These are phyloP conservation scores for Idris sp. DNA, from an alignment of 1,140 invertebrate genomes.

Conservation along the genomic window DNA sequence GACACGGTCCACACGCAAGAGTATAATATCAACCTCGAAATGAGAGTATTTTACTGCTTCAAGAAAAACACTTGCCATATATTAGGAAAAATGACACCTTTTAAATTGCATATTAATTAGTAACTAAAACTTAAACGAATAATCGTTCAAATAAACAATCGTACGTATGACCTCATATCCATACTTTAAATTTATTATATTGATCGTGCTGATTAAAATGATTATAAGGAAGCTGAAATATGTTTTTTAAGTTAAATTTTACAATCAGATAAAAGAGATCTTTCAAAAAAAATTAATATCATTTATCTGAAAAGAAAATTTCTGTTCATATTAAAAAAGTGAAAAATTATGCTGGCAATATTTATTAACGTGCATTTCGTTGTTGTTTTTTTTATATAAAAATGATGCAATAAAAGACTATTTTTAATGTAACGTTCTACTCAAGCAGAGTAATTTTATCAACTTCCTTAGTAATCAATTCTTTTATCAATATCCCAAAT, in stretches of 20 bases:
- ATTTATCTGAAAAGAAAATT: too few relatives aligned
- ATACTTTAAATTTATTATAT: constrained; percentile 9
- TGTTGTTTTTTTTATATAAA: too few relatives aligned
- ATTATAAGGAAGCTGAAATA: constrained; percentile 20
- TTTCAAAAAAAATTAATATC: too few relatives aligned
- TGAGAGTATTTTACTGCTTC: constrained; percentile 14
- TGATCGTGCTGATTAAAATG: constrained; percentile 1
- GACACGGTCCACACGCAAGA: background rate
- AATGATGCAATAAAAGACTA: too few relatives aligned
- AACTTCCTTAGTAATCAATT: constrained; percentile 19
- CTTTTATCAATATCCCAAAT: constrained; percentile 11
- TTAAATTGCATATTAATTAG: background rate
- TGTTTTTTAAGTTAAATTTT: constrained; percentile 7
- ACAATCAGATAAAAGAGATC: constrained; percentile 1
- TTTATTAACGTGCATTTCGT: too few relatives aligned
- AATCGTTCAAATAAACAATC: background rate
- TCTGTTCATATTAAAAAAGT: too few relatives aligned
- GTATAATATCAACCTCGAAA: constrained; percentile 10
- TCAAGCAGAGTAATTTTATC: too few relatives aligned
- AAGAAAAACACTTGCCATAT: constrained; percentile 28
- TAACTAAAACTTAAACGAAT: constrained; percentile 6
- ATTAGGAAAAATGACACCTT: constrained; percentile 4
- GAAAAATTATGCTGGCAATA: too few relatives aligned
- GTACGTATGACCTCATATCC: constrained; percentile 4
- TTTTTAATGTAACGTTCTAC: too few relatives aligned